Conservation (phyloP, 2,113 vertebrate genomes). For the Myrmecobius fasciatus region DNA sequence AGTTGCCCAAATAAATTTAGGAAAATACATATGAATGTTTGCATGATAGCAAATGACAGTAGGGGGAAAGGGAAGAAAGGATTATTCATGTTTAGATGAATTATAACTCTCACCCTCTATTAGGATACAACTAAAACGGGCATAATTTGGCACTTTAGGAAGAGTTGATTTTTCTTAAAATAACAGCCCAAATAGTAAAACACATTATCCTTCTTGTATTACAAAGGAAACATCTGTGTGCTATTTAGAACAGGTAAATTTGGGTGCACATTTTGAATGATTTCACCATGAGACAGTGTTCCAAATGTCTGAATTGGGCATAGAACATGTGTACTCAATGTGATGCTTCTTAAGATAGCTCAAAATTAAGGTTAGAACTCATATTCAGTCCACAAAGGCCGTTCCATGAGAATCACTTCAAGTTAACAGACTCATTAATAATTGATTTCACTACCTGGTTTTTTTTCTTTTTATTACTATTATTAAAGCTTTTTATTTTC, state of each 20-base stretch:
- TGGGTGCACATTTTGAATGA: not conserved
- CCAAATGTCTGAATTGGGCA: not conserved
- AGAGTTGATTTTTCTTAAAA: not conserved
- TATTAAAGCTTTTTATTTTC: too few species aligned
- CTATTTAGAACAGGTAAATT: not conserved
- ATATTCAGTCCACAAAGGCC: too few species aligned
- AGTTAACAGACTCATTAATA: too few species aligned
- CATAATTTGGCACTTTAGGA: not conserved
- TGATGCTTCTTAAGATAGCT: not conserved
- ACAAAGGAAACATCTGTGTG: too few species aligned
- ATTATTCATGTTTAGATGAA: not conserved
- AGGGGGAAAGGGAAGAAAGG: not conserved
- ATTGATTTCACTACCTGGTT: too few species aligned
- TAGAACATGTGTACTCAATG: not conserved
- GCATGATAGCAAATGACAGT: not conserved
- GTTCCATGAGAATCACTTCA: too few species aligned
- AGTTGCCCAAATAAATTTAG: not conserved
- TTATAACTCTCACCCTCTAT: not conserved
- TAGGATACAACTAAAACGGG: not conserved
- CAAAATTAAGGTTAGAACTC: not conserved
- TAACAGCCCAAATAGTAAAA: not conserved
- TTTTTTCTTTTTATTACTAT: too few species aligned
- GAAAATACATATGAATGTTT: not conserved
- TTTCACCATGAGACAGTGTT: too few species aligned
- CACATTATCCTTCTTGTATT: not conserved